Base-by-base conservation (phyloP, 2,888 invertebrate genomes). In the Cephus runcator region DNA sequence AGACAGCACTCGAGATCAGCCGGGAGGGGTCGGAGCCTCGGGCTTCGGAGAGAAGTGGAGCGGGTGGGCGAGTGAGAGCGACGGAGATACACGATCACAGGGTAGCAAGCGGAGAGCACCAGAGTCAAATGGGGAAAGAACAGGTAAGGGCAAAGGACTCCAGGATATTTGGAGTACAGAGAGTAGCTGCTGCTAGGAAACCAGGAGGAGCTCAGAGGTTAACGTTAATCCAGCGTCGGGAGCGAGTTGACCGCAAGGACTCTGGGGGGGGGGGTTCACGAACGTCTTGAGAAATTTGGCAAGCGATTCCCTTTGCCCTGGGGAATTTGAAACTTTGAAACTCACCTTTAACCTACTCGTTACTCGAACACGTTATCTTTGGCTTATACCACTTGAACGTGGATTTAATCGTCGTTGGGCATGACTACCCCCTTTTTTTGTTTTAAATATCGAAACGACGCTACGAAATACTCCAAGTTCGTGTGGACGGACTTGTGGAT, bases 211-310 rank as follows among this genome's bases (percentile, higher is more conserved):
- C 23, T 33, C 40, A 78, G 34, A 85, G 81, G 82, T 88, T 87
- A 86, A 85, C 81, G 83, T 85, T 87, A 87, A 88, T 87, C 86
- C 87, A 83, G 81, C 82, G 82, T 34, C 11, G 31, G 71, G 71
- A 30, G 15, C 71, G 71, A 31, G 30, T 71, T 34, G 71, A 71
- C 31, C 31, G 31, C 71, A 34, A 33, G 31, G 23, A 71, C 11
- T 71, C 71, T 31, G 9, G 69, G n/a, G n/a, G 12, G 69, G 12
- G 71, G 6, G 71, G 9, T 71, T 30, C 31, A 11, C 31, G 30
- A 71, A 11, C 31, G 9, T 71, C 34, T 34, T 31, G 31, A 33
- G 71, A 33, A 34, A 71, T 34, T 71, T 30, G 23, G 71, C 34
- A 34, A 33, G 71, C 71, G 31, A 35, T 12, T 71, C 71, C 31